Evolutionary conservation across 2,797 vertebrate species (phyloP).

Genomic region (Molossus molossus): DNA sequence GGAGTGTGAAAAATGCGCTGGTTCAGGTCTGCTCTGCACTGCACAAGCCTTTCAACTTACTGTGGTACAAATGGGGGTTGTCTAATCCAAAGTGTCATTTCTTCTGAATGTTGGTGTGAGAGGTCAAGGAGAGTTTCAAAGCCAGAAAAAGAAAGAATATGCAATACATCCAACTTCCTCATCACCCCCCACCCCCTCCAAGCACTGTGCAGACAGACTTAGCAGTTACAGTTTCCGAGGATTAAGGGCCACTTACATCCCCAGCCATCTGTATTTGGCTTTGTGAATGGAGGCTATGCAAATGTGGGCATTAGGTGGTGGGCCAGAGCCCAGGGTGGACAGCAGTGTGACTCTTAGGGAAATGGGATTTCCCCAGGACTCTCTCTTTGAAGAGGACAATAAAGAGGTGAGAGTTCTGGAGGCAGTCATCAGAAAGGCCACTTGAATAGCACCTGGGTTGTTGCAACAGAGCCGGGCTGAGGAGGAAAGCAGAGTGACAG

Average conservation of each 20-base stretch:
- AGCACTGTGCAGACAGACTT: neutral
- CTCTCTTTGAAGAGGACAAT: neutral
- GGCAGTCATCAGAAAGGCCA: accelerated
- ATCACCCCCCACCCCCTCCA: accelerated
- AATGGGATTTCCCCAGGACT: neutral
- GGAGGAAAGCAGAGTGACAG: neutral
- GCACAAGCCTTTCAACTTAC: accelerated
- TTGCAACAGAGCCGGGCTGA: neutral
- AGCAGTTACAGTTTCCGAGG: neutral
- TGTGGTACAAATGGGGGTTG: accelerated
- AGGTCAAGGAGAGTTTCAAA: neutral
- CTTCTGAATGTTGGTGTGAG: neutral
- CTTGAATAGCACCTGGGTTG: neutral
- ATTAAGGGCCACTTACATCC: neutral
- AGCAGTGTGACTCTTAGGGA: neutral
- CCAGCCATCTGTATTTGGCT: neutral
- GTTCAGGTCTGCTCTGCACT: neutral
- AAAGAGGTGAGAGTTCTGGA: neutral
- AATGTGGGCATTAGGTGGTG: neutral
- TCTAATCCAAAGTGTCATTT: neutral
- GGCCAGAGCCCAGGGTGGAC: neutral
- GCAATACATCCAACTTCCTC: neutral
- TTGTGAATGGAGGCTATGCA: neutral
- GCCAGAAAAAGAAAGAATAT: neutral
- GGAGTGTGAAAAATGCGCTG: neutral